Evolutionary conservation across 2,113 vertebrate genomes (phyloP), one percentile per base, ranked within the genome.

Genomic region (Zosterops borbonicus): DNA sequence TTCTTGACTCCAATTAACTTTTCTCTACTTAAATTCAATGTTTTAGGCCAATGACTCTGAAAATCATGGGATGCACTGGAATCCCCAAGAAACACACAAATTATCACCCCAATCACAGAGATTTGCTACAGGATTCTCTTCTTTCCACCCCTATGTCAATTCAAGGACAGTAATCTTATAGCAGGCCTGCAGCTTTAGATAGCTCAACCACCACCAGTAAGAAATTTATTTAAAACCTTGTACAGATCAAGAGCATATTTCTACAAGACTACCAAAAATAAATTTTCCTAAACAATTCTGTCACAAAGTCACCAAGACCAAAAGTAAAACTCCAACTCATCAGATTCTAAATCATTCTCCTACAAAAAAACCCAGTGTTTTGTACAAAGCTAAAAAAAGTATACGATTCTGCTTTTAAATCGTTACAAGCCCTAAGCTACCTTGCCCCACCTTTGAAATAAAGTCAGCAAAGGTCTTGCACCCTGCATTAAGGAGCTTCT

Each of bases 311-410:
- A 75, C 25, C 22, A 76, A 85, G 31, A 14, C 31, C 46, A 91
- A 49, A 75, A 75, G 18, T 12, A 70, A 58, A 35, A 44, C 37
- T 49, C 33, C 14, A 70, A 68, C 20, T 69, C 42, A 81, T 29
- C 33, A 49, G 24, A 84, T 60, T 84, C 35, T 14, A 46, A 86
- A 65, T 69, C n/a, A 58, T 29, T 60, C 10, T 73, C 37, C 50
- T n/a, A 53, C 37, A 44, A 53, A 81, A n/a, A 1, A 50, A 25
- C 1, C 2, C 13, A 56, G 0, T 11, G 18, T 41, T 77, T 44
- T 5, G 4, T 4, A 12, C 24, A 92, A 59, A 84, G 17, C 10
- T 62, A 85, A 90, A 90, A 50, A 27, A 70, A 41, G 16, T 20
- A 25, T 4, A 3, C 3, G 19, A 42, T 52, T 46, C 19, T 78